phyloP scores from a whole-genome alignment of 1,140 invertebrate species.

The Caenorhabditis brenneri region DNA sequence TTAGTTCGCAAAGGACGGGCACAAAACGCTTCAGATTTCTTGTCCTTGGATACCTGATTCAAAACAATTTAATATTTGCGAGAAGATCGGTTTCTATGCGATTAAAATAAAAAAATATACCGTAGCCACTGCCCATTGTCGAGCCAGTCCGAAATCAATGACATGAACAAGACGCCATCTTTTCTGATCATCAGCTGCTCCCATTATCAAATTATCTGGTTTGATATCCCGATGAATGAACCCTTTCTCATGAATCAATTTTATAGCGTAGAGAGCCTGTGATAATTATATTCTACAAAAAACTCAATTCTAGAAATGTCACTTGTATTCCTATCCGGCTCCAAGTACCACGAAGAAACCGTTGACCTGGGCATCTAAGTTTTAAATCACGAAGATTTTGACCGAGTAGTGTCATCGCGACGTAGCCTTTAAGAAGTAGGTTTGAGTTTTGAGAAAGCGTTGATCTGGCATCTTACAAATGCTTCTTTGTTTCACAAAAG shows the following conservation, averaged over 20 bases:
- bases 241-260: background rate
- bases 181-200: background rate
- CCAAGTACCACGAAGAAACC: background rate
- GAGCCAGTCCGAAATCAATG: background rate
- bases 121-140: background rate
- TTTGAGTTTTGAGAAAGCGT: background rate
- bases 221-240: conserved; percentile 1
- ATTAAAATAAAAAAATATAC: background rate
- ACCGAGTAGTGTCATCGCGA: background rate
- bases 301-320: background rate
- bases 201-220: background rate
- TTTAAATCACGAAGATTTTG: background rate
- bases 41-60: background rate
- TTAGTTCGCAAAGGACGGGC: background rate
- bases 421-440: background rate
- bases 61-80: background rate
- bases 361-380: background rate
- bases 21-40: background rate
- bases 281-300: background rate
- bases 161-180: background rate
- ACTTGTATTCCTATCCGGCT: background rate
- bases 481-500: background rate
- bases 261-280: background rate
- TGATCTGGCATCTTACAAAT: background rate
- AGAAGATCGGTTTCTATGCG: too few relatives aligned